Evolutionary conservation across 53 echinoderm and acorn worm genomes (phyloP), one percentile per base, ranked within the genome.

Genomic region (Patiria pectinifera): DNA sequence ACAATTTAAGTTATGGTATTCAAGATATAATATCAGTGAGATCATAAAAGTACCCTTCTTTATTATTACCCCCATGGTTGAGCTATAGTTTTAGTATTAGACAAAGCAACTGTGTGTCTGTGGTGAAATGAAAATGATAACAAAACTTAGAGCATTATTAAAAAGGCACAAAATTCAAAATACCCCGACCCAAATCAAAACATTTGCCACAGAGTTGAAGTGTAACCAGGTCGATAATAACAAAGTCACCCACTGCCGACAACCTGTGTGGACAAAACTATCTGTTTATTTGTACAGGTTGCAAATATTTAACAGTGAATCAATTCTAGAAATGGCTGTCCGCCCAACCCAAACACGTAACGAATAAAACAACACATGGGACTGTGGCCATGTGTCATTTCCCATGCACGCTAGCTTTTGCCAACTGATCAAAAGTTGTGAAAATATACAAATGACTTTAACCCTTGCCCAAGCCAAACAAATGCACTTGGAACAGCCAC

Each of bases 261-360:
- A 75, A 46, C 60, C 61, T 62, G 88, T 88, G 63, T 43, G 13
- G 19, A 86, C 85, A 85, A 35, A 72, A 78, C 48, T 78, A 88
- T 77, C 76, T 88, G 88, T 88, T 88, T 88, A 88, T 88, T 88
- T 88, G 77, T 78, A 78, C 62, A 78, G 62, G 88, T 44, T 78
- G 88, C 88, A 88, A 88, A 88, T 88, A 88, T 88, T 88, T 88
- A 88, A 88, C 88, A 88, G 77, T 88, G 77, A 88, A 88, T 88
- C 88, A 88, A 88, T 88, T 78, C 88, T 62, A 78, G 44, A 88
- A 88, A 88, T 78, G 88, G 78, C 1, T 60, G 77, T 78, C 88
- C 44, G 45, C 88, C 77, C 78, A 88, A 88, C 59, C 72, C 78
- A 88, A 88, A 78, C 88, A 78, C 7, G 25, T 24, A 61, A 82